A percentile compares a stretch with the other conserved stretches of the same genome.
Evolutionary conservation across 1,140 invertebrate genomes (phyloP).

Genomic region (Brachionus angularis): DNA sequence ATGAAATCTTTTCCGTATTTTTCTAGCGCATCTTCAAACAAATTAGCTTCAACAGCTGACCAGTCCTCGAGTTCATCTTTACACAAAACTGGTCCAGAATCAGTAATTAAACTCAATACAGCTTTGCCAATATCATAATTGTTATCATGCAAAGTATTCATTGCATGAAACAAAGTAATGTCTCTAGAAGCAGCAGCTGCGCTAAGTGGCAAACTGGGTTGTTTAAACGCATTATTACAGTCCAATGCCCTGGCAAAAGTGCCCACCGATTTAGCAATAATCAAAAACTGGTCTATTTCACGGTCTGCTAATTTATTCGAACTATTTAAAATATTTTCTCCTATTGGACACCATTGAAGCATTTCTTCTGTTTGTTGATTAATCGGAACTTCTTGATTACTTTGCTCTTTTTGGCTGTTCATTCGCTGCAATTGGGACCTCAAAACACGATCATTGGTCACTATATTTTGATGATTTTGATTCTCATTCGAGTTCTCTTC

Average conservation of each 20-base stretch:
- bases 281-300: slow-evolving; percentile 97
- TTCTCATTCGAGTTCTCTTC: slow-evolving; percentile 34
- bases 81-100: slow-evolving; percentile 87
- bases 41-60: slow-evolving; percentile 95
- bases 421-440: neutral
- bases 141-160: slow-evolving; percentile 92
- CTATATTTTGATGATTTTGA: slow-evolving; percentile 44
- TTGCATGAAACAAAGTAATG: slow-evolving; percentile 96
- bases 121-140: slow-evolving; percentile 83
- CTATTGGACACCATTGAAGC: slow-evolving; percentile 78
- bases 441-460: slow-evolving; percentile 45
- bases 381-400: slow-evolving; percentile 69
- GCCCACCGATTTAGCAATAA: slow-evolving; percentile 91
- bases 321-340: slow-evolving; percentile 65
- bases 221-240: slow-evolving; percentile 93
- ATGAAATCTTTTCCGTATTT: slow-evolving; percentile 99
- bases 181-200: slow-evolving; percentile 95
- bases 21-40: slow-evolving; percentile 95
- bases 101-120: slow-evolving; percentile 85
- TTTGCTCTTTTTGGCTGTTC: slow-evolving; percentile 47
- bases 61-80: slow-evolving; percentile 99
- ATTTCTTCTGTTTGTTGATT: slow-evolving; percentile 64
- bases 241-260: slow-evolving; percentile 97
- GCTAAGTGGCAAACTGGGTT: slow-evolving; percentile 96
- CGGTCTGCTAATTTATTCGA: slow-evolving; percentile 69